A percentile compares a stretch with the other conserved stretches of the same genome.
These are phyloP conservation scores for Bolinopsis microptera DNA, from an alignment of 37 sponge, comb jelly and placozoan genomes.

Conservation along the genomic window DNA sequence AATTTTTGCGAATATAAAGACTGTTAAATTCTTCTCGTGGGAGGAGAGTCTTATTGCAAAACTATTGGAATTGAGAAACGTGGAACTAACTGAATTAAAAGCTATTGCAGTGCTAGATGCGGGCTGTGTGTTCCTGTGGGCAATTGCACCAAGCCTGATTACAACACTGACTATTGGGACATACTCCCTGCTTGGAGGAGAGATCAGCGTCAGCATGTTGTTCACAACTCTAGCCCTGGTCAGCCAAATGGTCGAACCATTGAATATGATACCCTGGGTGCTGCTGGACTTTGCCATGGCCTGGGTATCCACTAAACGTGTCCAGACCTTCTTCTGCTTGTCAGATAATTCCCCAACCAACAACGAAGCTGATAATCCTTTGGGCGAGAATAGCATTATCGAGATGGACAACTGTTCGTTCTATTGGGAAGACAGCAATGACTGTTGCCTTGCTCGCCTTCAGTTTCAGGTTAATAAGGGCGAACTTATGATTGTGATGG, in stretches of 20 bases:
- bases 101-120: constrained; percentile 93
- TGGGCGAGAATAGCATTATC: not conserved
- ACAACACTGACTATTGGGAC: constrained; percentile 91
- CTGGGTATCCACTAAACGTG: constrained; percentile 89
- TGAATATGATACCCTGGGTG: constrained; percentile 98
- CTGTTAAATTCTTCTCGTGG: constrained; percentile 94
- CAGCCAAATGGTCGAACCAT: constrained; percentile 88
- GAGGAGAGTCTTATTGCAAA: constrained; percentile 77
- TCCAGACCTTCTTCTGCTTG: constrained; percentile 80
- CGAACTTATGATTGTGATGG: constrained; percentile 88
- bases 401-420: constrained; percentile 59
- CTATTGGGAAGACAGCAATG: not conserved
- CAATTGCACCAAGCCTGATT: constrained; percentile 91
- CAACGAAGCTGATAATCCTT: not conserved
- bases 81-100: constrained; percentile 80
- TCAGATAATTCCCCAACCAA: constrained; percentile 59
- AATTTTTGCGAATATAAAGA: constrained; percentile 22
- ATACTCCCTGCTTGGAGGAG: constrained; percentile 75
- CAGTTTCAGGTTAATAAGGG: constrained; percentile 71
- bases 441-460: constrained; percentile 5
- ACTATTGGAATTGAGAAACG: constrained; percentile 72
- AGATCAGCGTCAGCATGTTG: constrained; percentile 93
- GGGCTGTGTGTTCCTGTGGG: constrained; percentile 97
- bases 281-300: constrained; percentile 91
- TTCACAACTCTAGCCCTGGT: constrained; percentile 96